These are phyloP conservation scores for Colinus virginianus DNA, from an alignment of 2,113 vertebrate species.

Conservation along the genomic window DNA sequence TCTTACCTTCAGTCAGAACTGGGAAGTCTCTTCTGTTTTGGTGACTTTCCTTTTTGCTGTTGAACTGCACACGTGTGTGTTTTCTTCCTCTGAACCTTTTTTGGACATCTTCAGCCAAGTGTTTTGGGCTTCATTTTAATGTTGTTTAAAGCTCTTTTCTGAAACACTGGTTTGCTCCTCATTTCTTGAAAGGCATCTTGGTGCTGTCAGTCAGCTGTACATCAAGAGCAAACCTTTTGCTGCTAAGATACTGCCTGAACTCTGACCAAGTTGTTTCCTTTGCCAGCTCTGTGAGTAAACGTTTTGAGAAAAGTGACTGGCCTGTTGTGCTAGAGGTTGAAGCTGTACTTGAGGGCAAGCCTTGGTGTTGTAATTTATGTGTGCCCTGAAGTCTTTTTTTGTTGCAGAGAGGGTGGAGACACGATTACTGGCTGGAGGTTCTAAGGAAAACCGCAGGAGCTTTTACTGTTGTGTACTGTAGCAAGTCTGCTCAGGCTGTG, in stretches of 20 bases:
- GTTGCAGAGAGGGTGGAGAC: neutral
- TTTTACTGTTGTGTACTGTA: neutral
- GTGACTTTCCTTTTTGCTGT: neutral
- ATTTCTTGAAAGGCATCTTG: neutral
- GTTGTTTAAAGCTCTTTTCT: neutral
- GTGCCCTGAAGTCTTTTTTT: neutral
- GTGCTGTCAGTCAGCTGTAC: neutral
- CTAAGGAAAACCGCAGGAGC: neutral
- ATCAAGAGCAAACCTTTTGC: neutral
- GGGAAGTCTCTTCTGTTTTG: neutral
- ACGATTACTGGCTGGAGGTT: neutral
- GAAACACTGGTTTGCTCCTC: accelerated
- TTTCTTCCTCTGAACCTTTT: neutral
- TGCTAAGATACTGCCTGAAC: neutral
- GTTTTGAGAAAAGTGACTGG: neutral
- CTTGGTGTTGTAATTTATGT: neutral
- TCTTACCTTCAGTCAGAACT: neutral
- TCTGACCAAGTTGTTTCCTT: neutral
- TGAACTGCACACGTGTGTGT: accelerated
- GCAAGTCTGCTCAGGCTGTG: too few relatives aligned
- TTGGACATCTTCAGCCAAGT: neutral
- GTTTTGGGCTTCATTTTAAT: neutral
- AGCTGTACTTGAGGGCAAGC: neutral
- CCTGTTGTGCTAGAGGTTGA: neutral
- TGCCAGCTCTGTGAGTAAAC: neutral